Percentiles rank a stretch among this genome's conserved stretches.
phyloP scores from a whole-genome alignment of 2,797 vertebrate genomes.

The Sebastes taczanowskii region DNA sequence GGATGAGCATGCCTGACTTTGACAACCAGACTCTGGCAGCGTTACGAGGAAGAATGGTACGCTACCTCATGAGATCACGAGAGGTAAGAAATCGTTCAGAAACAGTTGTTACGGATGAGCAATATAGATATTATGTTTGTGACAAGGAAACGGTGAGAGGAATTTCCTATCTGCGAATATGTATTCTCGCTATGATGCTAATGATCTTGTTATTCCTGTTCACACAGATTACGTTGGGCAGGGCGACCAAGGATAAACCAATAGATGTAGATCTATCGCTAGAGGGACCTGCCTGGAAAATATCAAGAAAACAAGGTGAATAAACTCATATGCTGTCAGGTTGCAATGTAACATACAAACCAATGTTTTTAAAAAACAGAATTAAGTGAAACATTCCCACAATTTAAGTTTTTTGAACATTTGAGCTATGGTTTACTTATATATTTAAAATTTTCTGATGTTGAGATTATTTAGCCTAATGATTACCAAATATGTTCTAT shows the following conservation, averaged over 20 bases:
- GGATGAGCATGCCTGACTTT: constrained; percentile 96
- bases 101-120: not conserved
- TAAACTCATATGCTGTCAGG: not conserved
- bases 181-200: not conserved
- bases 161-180: not conserved
- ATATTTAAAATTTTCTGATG: not conserved
- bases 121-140: not conserved
- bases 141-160: not conserved
- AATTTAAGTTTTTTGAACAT: not conserved
- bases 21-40: constrained; percentile 97
- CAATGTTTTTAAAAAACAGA: not conserved
- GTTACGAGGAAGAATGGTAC: constrained; percentile 94
- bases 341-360: not conserved
- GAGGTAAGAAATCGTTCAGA: constrained; percentile 82
- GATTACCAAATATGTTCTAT: not conserved
- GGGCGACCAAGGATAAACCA: constrained; percentile 98
- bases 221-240: constrained; percentile 91
- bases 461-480: not conserved
- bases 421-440: not conserved
- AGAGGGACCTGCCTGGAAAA: constrained; percentile 97
- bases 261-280: constrained; percentile 95
- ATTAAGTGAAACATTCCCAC: not conserved
- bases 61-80: constrained; percentile 95
- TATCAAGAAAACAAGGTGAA: constrained; percentile 95
- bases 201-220: not conserved